phyloP scores from a whole-genome alignment of 1,140 invertebrate species.

The Thalassaphorura encarpata region DNA sequence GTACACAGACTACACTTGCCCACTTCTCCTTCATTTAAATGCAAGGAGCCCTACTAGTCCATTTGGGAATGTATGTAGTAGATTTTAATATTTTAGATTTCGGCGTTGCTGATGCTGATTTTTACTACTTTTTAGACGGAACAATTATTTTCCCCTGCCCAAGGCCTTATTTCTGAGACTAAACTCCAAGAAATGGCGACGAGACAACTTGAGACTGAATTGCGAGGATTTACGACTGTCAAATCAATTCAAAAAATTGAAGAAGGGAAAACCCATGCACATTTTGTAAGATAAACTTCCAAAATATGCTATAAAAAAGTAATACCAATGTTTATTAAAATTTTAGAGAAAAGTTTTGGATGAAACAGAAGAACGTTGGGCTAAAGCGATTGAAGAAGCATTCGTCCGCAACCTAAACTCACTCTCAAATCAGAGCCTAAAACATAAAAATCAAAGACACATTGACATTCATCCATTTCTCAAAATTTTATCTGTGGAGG shows the following conservation, averaged over 20 bases:
- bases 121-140: too few relatives aligned
- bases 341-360: conserved; percentile 46
- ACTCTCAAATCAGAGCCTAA: conserved; percentile 43
- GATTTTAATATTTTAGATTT: too few relatives aligned
- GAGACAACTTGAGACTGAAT: conserved; percentile 57
- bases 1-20: conserved; percentile 49
- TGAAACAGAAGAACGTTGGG: conserved; percentile 56
- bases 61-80: too few relatives aligned
- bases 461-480: conserved; percentile 66
- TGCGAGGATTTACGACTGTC: conserved; percentile 50
- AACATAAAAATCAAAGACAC: conserved; percentile 35
- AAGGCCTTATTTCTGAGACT: conserved; percentile 43
- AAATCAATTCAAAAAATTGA: conserved; percentile 50
- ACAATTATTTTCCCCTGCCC: conserved; percentile 36
- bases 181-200: conserved; percentile 46
- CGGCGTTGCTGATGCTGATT: too few relatives aligned
- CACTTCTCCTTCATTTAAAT: conserved; percentile 52
- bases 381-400: conserved; percentile 45
- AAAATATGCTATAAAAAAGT: not conserved
- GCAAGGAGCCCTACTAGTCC: too few relatives aligned
- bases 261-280: conserved; percentile 38
- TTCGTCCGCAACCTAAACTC: conserved; percentile 56
- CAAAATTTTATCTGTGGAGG: conserved; percentile 49
- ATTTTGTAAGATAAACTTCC: conserved; percentile 43
- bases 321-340: not conserved